phyloP scores from a whole-genome alignment of 2,888 invertebrate species.

The Melinopterus prodromus region DNA sequence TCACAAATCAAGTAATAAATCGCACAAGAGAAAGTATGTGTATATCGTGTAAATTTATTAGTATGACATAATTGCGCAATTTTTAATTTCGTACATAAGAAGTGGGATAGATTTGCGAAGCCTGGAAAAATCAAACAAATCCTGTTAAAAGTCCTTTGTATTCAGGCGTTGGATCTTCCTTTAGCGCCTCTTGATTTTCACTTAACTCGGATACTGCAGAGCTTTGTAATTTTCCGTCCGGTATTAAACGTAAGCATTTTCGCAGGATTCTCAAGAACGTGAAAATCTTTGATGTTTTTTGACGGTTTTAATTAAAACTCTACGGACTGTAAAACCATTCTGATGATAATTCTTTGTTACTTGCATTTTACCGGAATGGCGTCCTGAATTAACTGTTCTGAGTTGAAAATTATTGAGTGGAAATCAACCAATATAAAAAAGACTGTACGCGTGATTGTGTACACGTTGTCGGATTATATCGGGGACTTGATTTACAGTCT shows the following conservation, averaged over 20 bases:
- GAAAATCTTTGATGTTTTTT: slow-evolving; percentile 22
- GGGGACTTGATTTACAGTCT: too few relatives aligned
- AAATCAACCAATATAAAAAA: too few relatives aligned
- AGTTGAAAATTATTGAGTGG: too few relatives aligned
- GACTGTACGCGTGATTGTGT: too few relatives aligned
- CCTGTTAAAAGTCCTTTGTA: slow-evolving; percentile 5
- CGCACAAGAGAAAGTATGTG: background rate
- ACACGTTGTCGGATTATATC: too few relatives aligned
- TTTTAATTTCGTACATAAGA: background rate
- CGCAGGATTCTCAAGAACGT: background rate
- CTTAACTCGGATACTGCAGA: slow-evolving; percentile 10
- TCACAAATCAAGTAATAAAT: background rate
- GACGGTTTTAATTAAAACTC: slow-evolving; percentile 9
- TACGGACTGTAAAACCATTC: background rate
- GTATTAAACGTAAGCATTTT: background rate
- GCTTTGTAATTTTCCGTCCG: slow-evolving; percentile 22
- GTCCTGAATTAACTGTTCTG: too few relatives aligned
- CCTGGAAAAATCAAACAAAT: slow-evolving; percentile 5
- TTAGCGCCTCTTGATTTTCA: slow-evolving; percentile 19
- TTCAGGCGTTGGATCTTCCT: background rate
- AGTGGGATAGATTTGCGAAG: background rate
- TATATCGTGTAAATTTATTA: too few relatives aligned
- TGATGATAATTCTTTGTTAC: background rate
- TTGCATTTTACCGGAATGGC: background rate
- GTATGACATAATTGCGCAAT: background rate